These are phyloP conservation scores for Aphidius colemani DNA, from an alignment of 2,888 invertebrate species.

Conservation along the genomic window DNA sequence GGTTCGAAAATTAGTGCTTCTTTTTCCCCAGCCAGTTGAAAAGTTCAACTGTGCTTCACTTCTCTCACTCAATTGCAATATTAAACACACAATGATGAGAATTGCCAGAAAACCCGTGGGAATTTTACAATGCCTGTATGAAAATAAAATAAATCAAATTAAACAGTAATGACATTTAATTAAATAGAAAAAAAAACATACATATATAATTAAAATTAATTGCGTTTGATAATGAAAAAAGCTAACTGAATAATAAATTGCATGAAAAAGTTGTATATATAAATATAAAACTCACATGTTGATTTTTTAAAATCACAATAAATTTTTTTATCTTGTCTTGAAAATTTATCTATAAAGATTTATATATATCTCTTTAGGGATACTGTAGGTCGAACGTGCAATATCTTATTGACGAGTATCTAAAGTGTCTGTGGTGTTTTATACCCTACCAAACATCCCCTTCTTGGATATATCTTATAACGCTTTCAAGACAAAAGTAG, in stretches of 20 bases:
- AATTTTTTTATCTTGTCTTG: neutral
- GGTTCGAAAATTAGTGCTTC: conserved; percentile 37
- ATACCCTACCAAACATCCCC: conserved; percentile 17
- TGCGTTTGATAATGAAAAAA: too few species aligned
- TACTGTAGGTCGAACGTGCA: conserved; percentile 12
- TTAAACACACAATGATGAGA: conserved; percentile 32
- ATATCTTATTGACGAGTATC: conserved; percentile 15
- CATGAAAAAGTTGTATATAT: neutral
- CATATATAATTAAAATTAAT: too few species aligned
- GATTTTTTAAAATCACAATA: neutral
- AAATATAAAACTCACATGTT: conserved; percentile 5
- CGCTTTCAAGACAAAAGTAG: too few species aligned
- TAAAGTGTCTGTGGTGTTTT: conserved; percentile 13
- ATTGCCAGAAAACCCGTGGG: conserved; percentile 24
- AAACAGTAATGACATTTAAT: neutral
- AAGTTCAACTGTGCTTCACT: conserved; percentile 48
- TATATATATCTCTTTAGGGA: neutral
- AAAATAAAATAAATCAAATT: neutral
- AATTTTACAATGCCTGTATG: conserved; percentile 30
- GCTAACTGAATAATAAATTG: too few species aligned
- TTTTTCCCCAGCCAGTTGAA: conserved; percentile 54
- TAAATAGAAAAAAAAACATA: neutral
- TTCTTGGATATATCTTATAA: neutral
- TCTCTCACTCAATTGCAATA: conserved; percentile 27
- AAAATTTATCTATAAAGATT: too few species aligned